Base-by-base conservation (phyloP, 2,797 vertebrate genomes). In the Platalea minor region DNA sequence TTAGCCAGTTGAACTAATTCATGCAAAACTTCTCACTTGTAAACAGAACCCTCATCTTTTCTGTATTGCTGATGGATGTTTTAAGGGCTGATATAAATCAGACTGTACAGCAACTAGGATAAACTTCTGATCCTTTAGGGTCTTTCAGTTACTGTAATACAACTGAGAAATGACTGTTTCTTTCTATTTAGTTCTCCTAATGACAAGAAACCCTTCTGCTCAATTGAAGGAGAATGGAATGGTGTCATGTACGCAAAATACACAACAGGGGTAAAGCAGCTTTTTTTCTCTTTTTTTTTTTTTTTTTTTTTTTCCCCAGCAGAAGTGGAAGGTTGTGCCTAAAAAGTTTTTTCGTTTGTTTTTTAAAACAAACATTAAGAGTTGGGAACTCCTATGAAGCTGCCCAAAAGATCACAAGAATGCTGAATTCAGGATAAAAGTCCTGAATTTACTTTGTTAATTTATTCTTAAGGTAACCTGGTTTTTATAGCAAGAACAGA, bases 141-240 rank as follows among this genome's bases (percentile, higher is more conserved):
- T 50, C 79, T 83, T 88, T 78, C 20, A 61, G 24, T 82, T 89
- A 17, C 61, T 92, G 46, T 64, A 74, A 48, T 23, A 53, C 37
- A 78, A 35, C 70, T 80, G 60, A 88, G 68, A 80, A 74, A 37
- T 54, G 54, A 54, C 68, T 91, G 3, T 92, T 96, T 96, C 48
- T 84, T 97, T 95, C 93, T 70, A 0, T 98, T 91, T 97, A 99
- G 99, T 97, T 93, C 99, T 95, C 99, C 99, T 9, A 99, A 99
- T 95, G 99, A 99, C 96, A 99, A 99, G 98, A 99, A 99, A 97
- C 99, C 99, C 76, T 99, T 99, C 98, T 99, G 98, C 97, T 99
- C 99, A 72, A 97, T 99, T 89, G 99, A 99, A 98, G 99, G 99
- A 84, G 99, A 99, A 96, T 99, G 99, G 99, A 99, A 99, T 46